Evolutionary conservation across 2,888 invertebrate species (phyloP), one percentile per base, ranked within the genome.

Genomic region (Polyploca ridens): DNA sequence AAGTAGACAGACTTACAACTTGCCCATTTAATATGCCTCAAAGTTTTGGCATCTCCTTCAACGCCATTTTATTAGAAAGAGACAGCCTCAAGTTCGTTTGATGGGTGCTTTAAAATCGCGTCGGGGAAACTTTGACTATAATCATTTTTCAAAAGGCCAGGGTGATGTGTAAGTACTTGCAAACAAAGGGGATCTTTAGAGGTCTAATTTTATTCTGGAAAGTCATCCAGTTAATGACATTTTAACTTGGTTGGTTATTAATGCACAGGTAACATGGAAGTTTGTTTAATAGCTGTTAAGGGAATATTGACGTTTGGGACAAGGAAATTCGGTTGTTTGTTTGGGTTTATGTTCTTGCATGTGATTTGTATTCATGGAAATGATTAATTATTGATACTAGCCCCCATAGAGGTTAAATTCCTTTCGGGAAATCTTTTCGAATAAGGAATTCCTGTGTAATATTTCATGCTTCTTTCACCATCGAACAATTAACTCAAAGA

Each of bases 91-190:
- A n/a, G n/a, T 5, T n/a, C 66, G 63, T 70, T 66, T 67, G 66
- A 73, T 67, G 68, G 71, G 62, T 62, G 66, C 70, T 75, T 78
- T 83, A 81, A 81, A 82, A 81, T 82, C 80, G 82, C 77, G 76
- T 70, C 66, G 73, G 67, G 13, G 63, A 78, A 90, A 90, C 82
- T 90, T 87, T 66, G 64, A 68, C 74, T 74, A 86, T 87, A 83
- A 88, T 85, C 81, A 86, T 89, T 89, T 87, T 86, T 88, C 84
- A 86, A 83, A 82, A 79, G 73, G 75, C 75, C 69, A 38, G 69
- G 61, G 72, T 70, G 54, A 54, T 41, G 41, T 73, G 75, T 74
- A 70, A 74, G 72, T 71, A 73, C 74, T 79, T 73, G 74, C 76
- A 75, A 81, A 83, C 81, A 82, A 80, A 74, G 73, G 75, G 74